These are phyloP conservation scores for Eulemur mongoz DNA, from an alignment of 2,797 vertebrate species.

Conservation along the genomic window DNA sequence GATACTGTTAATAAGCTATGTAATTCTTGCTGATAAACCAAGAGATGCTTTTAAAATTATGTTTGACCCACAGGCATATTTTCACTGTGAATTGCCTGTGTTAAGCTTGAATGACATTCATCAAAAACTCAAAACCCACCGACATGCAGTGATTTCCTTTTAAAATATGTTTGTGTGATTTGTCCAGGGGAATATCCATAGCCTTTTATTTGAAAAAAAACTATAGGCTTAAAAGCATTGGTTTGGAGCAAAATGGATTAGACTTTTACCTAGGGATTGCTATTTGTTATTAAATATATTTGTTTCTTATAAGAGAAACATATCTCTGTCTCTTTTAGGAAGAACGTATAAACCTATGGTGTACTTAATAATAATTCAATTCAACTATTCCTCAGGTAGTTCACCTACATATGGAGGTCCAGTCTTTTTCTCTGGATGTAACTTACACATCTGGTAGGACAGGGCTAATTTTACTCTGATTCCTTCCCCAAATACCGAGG, in stretches of 20 bases:
- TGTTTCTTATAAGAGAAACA: not conserved
- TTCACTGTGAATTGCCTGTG: not conserved
- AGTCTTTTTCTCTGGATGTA: not conserved
- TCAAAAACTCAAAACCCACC: not conserved
- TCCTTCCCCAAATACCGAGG: not conserved
- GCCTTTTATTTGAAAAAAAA: not conserved
- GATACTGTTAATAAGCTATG: not conserved
- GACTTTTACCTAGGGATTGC: not conserved
- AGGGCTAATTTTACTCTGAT: not conserved
- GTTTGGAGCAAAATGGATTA: not conserved
- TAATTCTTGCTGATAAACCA: not conserved
- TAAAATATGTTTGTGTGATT: not conserved
- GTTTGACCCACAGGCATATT: not conserved
- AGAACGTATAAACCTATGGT: not conserved
- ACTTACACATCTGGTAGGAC: not conserved
- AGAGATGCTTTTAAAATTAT: slow-evolving; percentile 27
- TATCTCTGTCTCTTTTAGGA: not conserved
- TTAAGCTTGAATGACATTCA: not conserved
- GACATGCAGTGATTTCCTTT: slow-evolving; percentile 9
- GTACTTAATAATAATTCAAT: not conserved
- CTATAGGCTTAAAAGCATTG: not conserved
- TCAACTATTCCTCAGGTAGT: too few relatives aligned
- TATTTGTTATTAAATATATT: not conserved
- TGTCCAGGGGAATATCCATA: not conserved
- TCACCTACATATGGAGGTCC: not conserved